Base-by-base conservation (phyloP, 2,888 invertebrate genomes). In the Panzeria rudis region DNA sequence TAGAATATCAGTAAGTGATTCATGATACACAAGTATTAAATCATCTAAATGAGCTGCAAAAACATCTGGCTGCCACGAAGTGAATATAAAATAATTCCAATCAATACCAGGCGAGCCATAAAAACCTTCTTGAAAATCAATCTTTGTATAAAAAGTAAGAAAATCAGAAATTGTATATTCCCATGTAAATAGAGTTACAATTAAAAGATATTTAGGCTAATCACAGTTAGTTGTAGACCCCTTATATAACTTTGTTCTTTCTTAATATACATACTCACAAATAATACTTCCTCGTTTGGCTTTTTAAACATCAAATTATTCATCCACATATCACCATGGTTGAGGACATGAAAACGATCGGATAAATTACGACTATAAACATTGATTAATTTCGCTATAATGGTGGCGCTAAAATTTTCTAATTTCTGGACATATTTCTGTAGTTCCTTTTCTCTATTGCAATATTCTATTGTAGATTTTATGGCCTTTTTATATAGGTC, bases 271-370 rank as follows among this genome's bases (percentile, higher is more conserved):
- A 5, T 29, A 78, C 88, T 87, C 86, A 90, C 91, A 89, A 93
- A 90, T 82, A 90, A 88, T 52, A 93, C 88, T 88, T 93, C 91
- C 59, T 89, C 83, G 9, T 88, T 81, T 73, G 91, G 87, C 83
- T 91, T 91, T n/a, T 91, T 89, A 84, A 93, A 93, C 91, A 93
- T 91, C 87, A 93, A 91, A 88, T 93, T 93, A 82, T 93, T 93
- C 4, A 92, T 90, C 93, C 93, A 93, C 17, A 93, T 86, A 88
- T 93, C 93, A 23, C 93, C 93, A 84, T 93, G 93, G 87, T 93
- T 93, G 25, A 93, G 88, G 7, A 93, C 93, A 86, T 93, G 92
- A 86, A 93, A 93, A 20, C 87, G 87, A 72, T 89, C 88, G 8
- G 85, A 79, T 62, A 86, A 79, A 66, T 88, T 87, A 17, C 89